Conservation (phyloP, 2,113 vertebrate genomes). For the Urocolius indicus region DNA sequence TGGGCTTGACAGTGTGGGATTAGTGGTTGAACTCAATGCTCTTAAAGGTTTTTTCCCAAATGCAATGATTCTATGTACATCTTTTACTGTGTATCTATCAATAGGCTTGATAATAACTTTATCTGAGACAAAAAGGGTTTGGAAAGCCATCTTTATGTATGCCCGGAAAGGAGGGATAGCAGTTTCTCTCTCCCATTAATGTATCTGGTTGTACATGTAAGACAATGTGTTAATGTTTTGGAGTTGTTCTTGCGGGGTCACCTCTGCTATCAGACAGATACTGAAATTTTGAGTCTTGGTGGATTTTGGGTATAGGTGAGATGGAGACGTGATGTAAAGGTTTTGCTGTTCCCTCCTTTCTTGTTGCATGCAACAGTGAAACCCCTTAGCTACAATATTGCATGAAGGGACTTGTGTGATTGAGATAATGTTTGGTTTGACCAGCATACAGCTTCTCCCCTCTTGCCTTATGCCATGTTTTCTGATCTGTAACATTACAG, state of each 20-base stretch:
- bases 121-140: not conserved
- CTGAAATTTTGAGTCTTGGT: not conserved
- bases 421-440: not conserved
- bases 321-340: not conserved
- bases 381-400: not conserved
- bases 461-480: not conserved
- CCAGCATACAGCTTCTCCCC: not conserved
- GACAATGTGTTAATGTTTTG: not conserved
- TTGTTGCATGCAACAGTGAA: not conserved
- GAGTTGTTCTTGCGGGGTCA: not conserved
- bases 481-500: not conserved
- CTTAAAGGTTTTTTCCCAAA: no score
- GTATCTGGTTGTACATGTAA: fast-evolving
- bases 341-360: not conserved
- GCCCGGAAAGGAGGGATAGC: not conserved
- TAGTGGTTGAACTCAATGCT: no score
- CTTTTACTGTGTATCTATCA: not conserved
- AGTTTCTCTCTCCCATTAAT: not conserved
- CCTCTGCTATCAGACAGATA: not conserved
- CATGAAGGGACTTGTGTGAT: not conserved
- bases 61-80: no score
- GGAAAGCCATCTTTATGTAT: not conserved
- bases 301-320: not conserved
- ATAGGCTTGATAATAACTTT: not conserved
- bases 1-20: no score